These are phyloP conservation scores for Oryzias dopingdopingensis DNA, from an alignment of 2,797 vertebrate genomes.

Conservation along the genomic window DNA sequence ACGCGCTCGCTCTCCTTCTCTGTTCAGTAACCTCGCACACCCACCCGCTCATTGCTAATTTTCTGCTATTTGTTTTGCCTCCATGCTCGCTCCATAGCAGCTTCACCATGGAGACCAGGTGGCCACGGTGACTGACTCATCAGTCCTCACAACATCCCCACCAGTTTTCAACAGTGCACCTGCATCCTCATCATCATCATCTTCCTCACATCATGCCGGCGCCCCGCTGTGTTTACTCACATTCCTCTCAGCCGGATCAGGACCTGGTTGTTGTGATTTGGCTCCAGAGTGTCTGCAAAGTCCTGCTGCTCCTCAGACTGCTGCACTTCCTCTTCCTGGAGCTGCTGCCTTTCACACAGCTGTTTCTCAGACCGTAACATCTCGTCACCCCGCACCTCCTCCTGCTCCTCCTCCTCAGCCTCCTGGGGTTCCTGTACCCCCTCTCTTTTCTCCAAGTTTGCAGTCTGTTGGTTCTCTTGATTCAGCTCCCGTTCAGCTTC, in stretches of 20 bases:
- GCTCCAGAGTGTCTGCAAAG: constrained; percentile 54
- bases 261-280: constrained; percentile 63
- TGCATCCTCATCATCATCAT: constrained; percentile 16
- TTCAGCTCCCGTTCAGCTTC: constrained; percentile 4
- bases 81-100: constrained; percentile 10
- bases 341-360: constrained; percentile 15
- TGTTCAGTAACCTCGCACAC: constrained; percentile 28
- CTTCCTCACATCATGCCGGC: constrained; percentile 9
- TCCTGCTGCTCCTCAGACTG: constrained; percentile 31
- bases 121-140: constrained; percentile 10
- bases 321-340: constrained; percentile 12
- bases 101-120: constrained; percentile 48
- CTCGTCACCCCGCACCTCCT: constrained; percentile 13
- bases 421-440: constrained; percentile 7
- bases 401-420: constrained; percentile 8
- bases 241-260: constrained; percentile 67
- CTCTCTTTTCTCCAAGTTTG: constrained; percentile 12
- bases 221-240: constrained; percentile 55
- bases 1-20: background rate
- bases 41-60: constrained; percentile 27
- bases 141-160: constrained; percentile 2
- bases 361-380: constrained; percentile 12
- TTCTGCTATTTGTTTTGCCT: constrained; percentile 30
- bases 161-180: background rate
- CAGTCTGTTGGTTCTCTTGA: constrained; percentile 12